phyloP scores from a whole-genome alignment of 2,888 invertebrate species.

The Antitype chi region DNA sequence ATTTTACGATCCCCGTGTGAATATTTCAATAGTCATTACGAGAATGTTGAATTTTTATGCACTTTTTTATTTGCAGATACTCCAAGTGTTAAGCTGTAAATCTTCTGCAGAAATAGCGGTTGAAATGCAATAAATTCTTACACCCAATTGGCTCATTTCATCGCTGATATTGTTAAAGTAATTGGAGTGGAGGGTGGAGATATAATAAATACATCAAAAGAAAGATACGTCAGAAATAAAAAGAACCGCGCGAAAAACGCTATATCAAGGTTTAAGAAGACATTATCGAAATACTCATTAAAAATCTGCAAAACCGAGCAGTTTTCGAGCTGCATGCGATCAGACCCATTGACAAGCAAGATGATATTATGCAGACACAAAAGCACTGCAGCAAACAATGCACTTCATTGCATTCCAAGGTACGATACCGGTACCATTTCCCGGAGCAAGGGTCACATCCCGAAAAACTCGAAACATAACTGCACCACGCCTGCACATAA shows the following conservation, averaged over 20 bases:
- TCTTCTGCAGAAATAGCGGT: constrained; percentile 54
- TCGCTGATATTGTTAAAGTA: constrained; percentile 49
- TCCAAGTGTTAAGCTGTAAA: constrained; percentile 63
- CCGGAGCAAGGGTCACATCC: constrained; percentile 68
- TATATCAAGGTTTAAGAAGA: not conserved
- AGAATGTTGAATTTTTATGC: constrained; percentile 70
- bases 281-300: not conserved
- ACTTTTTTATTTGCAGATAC: constrained; percentile 71
- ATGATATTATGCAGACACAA: constrained; percentile 15
- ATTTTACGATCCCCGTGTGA: constrained; percentile 75
- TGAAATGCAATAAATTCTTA: constrained; percentile 59
- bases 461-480: constrained; percentile 68
- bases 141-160: constrained; percentile 48
- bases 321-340: not conserved
- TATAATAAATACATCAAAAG: constrained; percentile 49
- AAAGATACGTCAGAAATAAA: constrained; percentile 28
- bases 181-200: constrained; percentile 39
- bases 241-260: constrained; percentile 1
- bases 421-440: constrained; percentile 46
- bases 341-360: not conserved
- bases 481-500: constrained; percentile 59
- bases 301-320: constrained; percentile 1
- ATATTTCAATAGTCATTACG: constrained; percentile 71
- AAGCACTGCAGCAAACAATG: constrained; percentile 36
- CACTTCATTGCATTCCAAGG: constrained; percentile 39